phyloP scores from a whole-genome alignment of 2,888 invertebrate genomes.

The Oconnorella tubifera region DNA sequence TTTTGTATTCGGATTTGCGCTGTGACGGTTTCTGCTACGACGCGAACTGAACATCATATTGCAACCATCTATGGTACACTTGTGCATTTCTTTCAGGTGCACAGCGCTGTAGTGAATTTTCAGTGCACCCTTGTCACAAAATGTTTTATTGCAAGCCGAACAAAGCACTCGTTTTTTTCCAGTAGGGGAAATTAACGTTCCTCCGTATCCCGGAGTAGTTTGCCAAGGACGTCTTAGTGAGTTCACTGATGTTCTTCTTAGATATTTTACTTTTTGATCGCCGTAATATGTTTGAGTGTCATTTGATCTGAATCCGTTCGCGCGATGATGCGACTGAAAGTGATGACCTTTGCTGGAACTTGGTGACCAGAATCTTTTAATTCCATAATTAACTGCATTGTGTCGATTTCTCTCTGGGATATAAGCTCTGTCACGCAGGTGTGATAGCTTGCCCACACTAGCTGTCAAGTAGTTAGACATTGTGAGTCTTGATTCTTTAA shows the following conservation, averaged over 20 bases:
- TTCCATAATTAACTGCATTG: too few relatives aligned
- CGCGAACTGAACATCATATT: constrained; percentile 99
- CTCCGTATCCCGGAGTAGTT: constrained; percentile 52
- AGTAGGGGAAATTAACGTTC: constrained; percentile 51
- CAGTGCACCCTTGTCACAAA: constrained; percentile 98
- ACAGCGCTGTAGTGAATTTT: constrained; percentile 99
- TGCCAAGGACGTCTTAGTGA: constrained; percentile 49
- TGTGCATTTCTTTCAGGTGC: constrained; percentile 98
- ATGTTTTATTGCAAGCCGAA: constrained; percentile 95
- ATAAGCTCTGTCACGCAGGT: too few relatives aligned
- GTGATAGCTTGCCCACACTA: too few relatives aligned
- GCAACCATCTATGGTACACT: constrained; percentile 96
- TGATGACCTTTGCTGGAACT: too few relatives aligned
- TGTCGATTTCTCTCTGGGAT: too few relatives aligned
- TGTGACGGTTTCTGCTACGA: constrained; percentile 89
- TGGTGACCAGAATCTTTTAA: too few relatives aligned
- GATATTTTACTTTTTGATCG: constrained; percentile 43
- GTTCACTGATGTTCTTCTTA: constrained; percentile 21
- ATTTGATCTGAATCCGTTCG: background rate
- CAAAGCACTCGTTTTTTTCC: constrained; percentile 93
- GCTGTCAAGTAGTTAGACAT: too few relatives aligned
- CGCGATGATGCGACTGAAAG: background rate
- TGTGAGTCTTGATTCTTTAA: too few relatives aligned
- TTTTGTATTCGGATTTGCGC: constrained; percentile 97
- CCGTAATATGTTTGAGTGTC: constrained; percentile 25